Base-by-base conservation (phyloP, 2,797 vertebrate species). In the Melanogrammus aeglefinus region DNA sequence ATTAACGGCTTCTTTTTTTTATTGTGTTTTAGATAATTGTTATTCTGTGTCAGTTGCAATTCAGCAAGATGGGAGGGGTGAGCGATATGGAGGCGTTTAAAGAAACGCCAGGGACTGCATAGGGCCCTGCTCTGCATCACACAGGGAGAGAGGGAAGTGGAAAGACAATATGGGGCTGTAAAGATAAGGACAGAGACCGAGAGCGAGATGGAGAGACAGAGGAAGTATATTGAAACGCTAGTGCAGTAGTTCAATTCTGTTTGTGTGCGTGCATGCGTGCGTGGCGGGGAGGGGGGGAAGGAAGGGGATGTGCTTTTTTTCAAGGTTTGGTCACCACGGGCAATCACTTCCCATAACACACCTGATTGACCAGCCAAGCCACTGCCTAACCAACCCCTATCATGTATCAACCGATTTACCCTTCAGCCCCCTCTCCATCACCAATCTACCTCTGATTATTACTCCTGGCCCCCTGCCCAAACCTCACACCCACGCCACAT, bases 21-120 rank as follows among this genome's bases (percentile, higher is more conserved):
- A 93, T 92, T 93, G 91, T 91, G 89, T 91, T 92, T 93, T 88
- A 88, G 86, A 91, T 93, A 90, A 93, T 92, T 92, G 89, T 91
- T 91, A 92, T 91, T 91, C 86, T 85, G 85, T 83, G 87, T 76
- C 82, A 87, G 85, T 89, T 85, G 78, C 86, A 78, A 79, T 80
- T 86, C 86, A 80, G 41, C 75, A 82, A 85, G 79, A 76, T 72
- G 83, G 77, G 82, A 71, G 57, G 72, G 10, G 18, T 24, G 63
- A 75, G 7, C 21, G 72, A 29, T 13, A 57, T 2, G 66, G 33
- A n/a, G 63, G 71, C 2, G 72, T 35, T 4, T 10, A 36, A 2
- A 74, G 35, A 51, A 51, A 73, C 8, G 14, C 13, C 24, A 18
- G 10, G 36, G 36, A 70, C 2, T 69, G 69, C 21, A 14, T 33